These are phyloP conservation scores for Heterodera filipjevi DNA, from an alignment of 2,888 invertebrate genomes.

Conservation along the genomic window DNA sequence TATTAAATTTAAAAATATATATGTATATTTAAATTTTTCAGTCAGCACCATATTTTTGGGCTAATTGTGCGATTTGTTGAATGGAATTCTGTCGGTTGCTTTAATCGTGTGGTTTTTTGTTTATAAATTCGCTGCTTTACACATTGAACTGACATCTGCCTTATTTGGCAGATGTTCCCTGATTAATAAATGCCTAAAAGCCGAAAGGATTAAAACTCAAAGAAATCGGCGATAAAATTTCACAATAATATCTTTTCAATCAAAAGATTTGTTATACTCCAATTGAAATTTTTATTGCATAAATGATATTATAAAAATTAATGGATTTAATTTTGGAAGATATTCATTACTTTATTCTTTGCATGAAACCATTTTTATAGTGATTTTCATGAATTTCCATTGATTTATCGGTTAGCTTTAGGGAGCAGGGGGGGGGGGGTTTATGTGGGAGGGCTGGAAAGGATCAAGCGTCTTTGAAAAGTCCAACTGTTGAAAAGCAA, in stretches of 20 bases:
- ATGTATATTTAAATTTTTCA: neutral
- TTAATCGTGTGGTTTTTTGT: neutral
- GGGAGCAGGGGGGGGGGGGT: no score
- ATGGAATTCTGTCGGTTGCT: neutral
- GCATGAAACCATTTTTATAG: neutral
- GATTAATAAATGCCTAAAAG: neutral
- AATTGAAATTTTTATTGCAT: no score
- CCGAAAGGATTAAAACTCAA: neutral
- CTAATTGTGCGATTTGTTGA: neutral
- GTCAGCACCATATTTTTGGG: neutral
- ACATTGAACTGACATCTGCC: constrained; percentile 1
- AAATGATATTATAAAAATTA: no score
- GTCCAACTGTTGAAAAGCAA: neutral
- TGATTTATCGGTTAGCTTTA: neutral
- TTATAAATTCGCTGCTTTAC: neutral
- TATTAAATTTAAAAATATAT: neutral
- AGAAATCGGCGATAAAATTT: neutral
- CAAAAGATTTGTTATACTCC: neutral
- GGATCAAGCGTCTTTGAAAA: neutral
- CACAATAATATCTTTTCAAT: neutral
- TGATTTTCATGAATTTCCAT: neutral
- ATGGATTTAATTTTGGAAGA: no score
- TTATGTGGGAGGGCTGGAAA: neutral
- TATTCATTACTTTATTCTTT: no score
- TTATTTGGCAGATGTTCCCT: neutral